Base-by-base conservation (phyloP, 2,888 invertebrate genomes). In the Mesoligia furuncula region DNA sequence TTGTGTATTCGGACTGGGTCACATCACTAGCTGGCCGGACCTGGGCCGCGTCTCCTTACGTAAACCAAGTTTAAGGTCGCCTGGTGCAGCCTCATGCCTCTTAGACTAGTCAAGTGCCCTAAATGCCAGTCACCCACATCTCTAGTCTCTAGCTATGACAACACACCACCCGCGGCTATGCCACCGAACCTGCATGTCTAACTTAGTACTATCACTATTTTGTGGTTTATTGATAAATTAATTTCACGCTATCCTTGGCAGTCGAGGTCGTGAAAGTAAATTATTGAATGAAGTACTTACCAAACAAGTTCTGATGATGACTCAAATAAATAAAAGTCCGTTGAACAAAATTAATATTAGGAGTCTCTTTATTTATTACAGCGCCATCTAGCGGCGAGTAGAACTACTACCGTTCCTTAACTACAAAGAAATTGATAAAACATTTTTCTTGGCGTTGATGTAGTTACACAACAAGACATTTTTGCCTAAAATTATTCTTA, bases 51-150 rank as follows among this genome's bases (percentile, higher is more conserved):
- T 81, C 80, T 83, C 88, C 87, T 94, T 93, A 94, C 93, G 93
- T 94, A 93, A 94, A 81, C 89, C 94, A 95, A 95, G 95, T 95
- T 95, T 95, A 95, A 95, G 95, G 95, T 88, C 94, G 89, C 80
- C 90, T 88, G 92, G 89, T 90, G 91, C 87, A 85, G 84, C 83
- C 85, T 83, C 86, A 86, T 81, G 84, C 79, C 78, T 85, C 87
- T 88, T 80, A 81, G 73, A 69, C 78, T 73, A 81, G 87, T 87
- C 89, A 85, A 83, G 73, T 80, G 87, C 57, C 85, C 87, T 84
- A 87, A 90, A 88, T 86, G 77, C 75, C 82, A 77, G 77, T 77
- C 82, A 78, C 83, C 88, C 82, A 87, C 83, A 78, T 73, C 78
- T 59, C 48, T 54, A 51, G 51, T 73, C 78, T 59, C 48, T 54